Evolutionary conservation across 2,888 invertebrate species (phyloP).

Genomic region (Cheilosia soror): DNA sequence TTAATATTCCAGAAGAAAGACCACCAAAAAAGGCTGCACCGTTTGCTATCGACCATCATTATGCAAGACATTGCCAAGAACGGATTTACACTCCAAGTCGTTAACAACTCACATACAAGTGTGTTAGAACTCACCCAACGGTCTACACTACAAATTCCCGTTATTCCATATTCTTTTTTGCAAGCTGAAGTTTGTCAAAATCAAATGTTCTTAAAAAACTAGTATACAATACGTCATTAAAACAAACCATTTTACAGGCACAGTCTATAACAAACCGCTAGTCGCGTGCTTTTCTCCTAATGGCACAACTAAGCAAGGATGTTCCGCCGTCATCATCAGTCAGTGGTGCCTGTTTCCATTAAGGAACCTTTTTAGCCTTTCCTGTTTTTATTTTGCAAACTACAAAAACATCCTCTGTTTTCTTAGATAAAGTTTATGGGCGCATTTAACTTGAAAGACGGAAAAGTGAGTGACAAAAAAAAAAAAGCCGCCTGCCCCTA

Average conservation of each 20-base stretch:
- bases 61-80: too few relatives aligned
- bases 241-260: conserved; percentile 12
- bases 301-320: conserved; percentile 32
- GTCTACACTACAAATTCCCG: not conserved
- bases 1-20: too few relatives aligned
- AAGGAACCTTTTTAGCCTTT: conserved; percentile 10
- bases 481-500: conserved; percentile 27
- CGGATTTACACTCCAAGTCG: too few relatives aligned
- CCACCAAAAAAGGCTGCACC: too few relatives aligned
- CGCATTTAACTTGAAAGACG: conserved; percentile 29
- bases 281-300: conserved; percentile 46
- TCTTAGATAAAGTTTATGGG: conserved; percentile 41
- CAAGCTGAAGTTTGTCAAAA: conserved; percentile 36
- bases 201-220: conserved; percentile 7
- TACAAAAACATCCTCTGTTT: not conserved
- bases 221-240: conserved; percentile 31
- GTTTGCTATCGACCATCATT: too few relatives aligned
- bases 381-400: not conserved
- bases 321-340: conserved; percentile 4
- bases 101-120: too few relatives aligned
- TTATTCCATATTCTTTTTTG: not conserved
- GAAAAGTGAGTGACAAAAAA: conserved; percentile 9
- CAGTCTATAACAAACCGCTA: conserved; percentile 25
- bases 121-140: too few relatives aligned
- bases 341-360: conserved; percentile 25